Evolutionary conservation across 2,113 vertebrate species (phyloP).

Genomic region (Mugil cephalus): DNA sequence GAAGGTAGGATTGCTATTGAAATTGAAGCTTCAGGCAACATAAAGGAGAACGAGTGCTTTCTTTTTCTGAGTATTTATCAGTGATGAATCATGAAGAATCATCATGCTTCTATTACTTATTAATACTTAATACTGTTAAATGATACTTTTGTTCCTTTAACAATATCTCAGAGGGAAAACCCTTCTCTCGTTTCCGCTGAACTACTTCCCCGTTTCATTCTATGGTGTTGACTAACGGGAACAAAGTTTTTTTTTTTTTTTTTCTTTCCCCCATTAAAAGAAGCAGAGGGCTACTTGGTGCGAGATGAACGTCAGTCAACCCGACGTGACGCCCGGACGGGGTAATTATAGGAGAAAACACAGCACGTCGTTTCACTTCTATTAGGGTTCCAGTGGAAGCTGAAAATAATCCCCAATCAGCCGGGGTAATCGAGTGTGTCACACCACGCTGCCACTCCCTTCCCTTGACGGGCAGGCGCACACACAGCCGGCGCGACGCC

Average conservation of each 20-base stretch:
- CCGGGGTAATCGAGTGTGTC: conserved; percentile 67
- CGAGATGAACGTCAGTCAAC: conserved; percentile 5
- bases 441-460: conserved; percentile 70
- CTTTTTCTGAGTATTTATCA: too few species aligned
- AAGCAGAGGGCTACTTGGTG: conserved; percentile 9
- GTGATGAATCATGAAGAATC: too few species aligned
- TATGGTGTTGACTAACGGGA: conserved; percentile 34
- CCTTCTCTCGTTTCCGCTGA: neutral
- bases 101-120: too few species aligned
- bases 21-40: too few species aligned
- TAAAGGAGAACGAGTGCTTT: too few species aligned
- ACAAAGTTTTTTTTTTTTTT: conserved; percentile 14
- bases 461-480: conserved; percentile 59
- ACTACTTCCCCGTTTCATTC: conserved; percentile 27
- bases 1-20: too few species aligned
- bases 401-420: conserved; percentile 72
- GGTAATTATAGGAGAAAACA: conserved; percentile 43
- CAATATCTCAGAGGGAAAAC: neutral
- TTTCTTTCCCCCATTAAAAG: conserved; percentile 14
- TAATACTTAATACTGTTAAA: too few species aligned
- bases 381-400: conserved; percentile 38
- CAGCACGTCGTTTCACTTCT: conserved; percentile 31
- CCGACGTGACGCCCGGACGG: conserved; percentile 7
- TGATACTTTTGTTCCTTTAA: too few species aligned
- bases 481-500: conserved; percentile 32